A percentile compares a stretch with the other conserved stretches of the same genome.
phyloP scores from a whole-genome alignment of 2,888 invertebrate species.

The Panzeria rudis region DNA sequence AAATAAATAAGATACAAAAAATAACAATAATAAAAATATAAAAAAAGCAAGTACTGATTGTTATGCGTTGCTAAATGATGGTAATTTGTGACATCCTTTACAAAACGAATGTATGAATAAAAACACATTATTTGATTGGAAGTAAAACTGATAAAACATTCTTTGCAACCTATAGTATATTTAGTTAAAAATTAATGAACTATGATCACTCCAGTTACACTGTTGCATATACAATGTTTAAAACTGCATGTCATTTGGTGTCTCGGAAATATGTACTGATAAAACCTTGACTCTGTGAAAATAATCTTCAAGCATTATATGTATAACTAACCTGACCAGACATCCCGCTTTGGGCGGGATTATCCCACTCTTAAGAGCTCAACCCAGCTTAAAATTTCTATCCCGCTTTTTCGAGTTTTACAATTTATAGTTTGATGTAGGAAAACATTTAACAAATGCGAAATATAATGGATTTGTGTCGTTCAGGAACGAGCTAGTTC shows the following conservation, averaged over 20 bases:
- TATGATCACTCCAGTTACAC: background rate
- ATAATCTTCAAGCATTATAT: no score
- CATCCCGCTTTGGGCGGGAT: no score
- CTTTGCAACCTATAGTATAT: background rate
- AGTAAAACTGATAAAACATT: slow-evolving; percentile 60
- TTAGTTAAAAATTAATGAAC: background rate
- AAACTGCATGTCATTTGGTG: background rate
- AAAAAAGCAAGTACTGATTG: slow-evolving; percentile 76
- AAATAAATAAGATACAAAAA: slow-evolving; percentile 37
- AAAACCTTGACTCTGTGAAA: no score
- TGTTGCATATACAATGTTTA: background rate
- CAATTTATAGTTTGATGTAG: no score
- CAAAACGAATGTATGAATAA: slow-evolving; percentile 23
- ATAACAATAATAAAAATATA: slow-evolving; percentile 32
- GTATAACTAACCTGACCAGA: no score
- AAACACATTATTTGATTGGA: slow-evolving; percentile 50
- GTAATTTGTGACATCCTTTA: slow-evolving; percentile 73
- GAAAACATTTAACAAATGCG: no score
- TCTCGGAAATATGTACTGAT: no score
- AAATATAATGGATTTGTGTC: no score
- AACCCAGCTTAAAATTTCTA: no score
- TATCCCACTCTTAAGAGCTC: no score
- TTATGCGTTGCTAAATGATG: slow-evolving; percentile 81
- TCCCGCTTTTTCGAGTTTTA: no score
- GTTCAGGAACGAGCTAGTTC: no score